Percentiles rank a stretch among this genome's conserved stretches.
These are phyloP conservation scores for Cephus pulcher DNA, from an alignment of 2,888 invertebrate species.

Conservation along the genomic window DNA sequence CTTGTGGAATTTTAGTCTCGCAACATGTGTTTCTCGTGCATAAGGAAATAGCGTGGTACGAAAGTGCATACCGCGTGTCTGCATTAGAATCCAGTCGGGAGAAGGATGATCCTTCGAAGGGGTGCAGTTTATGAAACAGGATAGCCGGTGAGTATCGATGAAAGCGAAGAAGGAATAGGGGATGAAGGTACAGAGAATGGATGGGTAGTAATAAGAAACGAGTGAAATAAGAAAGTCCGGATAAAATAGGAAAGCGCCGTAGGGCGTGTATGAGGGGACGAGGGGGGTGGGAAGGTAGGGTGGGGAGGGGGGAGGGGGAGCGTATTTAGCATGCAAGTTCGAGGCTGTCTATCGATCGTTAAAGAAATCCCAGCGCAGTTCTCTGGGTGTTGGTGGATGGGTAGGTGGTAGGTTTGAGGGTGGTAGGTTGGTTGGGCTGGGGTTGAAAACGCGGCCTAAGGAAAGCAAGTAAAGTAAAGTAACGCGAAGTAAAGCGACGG, in stretches of 20 bases:
- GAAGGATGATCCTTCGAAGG: background rate
- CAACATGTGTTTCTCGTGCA: background rate
- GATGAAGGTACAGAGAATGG: background rate
- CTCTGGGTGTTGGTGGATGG: slow-evolving; percentile 1
- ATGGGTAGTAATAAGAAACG: background rate
- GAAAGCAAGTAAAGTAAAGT: slow-evolving; percentile 15
- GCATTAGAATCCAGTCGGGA: background rate
- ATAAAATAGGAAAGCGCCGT: background rate
- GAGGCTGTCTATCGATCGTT: slow-evolving; percentile 1
- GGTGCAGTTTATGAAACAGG: background rate
- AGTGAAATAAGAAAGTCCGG: background rate
- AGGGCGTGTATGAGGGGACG: background rate
- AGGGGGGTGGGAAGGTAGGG: background rate
- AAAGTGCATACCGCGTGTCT: background rate
- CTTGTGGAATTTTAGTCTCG: background rate
- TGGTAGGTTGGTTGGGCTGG: background rate
- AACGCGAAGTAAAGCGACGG: slow-evolving; percentile 21
- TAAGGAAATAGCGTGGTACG: background rate
- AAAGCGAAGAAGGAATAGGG: background rate
- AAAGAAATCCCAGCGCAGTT: slow-evolving; percentile 5
- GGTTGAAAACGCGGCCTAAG: slow-evolving; percentile 14
- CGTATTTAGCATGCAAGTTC: slow-evolving; percentile 5
- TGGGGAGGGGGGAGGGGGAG: background rate
- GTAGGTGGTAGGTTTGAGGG: background rate
- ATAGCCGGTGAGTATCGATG: background rate